These are phyloP conservation scores for Bovichtus diacanthus DNA, from an alignment of 2,797 vertebrate species.

Conservation along the genomic window DNA sequence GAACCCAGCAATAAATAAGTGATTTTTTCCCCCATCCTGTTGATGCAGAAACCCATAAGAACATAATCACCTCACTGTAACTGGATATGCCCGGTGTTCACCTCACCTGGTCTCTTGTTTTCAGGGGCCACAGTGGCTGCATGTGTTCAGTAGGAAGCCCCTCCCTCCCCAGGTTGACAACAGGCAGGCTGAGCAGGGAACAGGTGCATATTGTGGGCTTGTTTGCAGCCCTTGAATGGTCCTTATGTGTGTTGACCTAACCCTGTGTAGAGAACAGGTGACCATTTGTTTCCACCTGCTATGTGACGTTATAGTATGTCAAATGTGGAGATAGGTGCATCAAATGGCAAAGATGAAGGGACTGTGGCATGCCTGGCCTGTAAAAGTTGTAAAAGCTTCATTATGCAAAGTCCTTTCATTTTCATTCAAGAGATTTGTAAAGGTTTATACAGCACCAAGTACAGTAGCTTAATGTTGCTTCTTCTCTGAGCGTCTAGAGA, in stretches of 20 bases:
- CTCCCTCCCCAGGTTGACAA: slow-evolving; percentile 60
- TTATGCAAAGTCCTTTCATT: slow-evolving; percentile 32
- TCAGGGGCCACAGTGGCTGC: slow-evolving; percentile 40
- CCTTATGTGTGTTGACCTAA: slow-evolving; percentile 67
- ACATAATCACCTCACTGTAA: slow-evolving; percentile 76
- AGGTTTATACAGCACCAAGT: slow-evolving; percentile 34
- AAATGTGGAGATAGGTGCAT: neutral
- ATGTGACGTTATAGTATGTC: neutral
- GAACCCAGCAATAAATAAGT: slow-evolving; percentile 22
- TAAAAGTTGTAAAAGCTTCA: slow-evolving; percentile 20
- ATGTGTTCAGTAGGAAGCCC: slow-evolving; percentile 50
- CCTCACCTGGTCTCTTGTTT: slow-evolving; percentile 50
- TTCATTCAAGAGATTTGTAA: slow-evolving; percentile 27
- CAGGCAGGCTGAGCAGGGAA: slow-evolving; percentile 60
- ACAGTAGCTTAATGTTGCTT: neutral
- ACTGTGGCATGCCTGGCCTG: neutral
- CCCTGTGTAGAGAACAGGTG: slow-evolving; percentile 47
- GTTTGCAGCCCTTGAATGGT: slow-evolving; percentile 69
- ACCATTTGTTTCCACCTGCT: slow-evolving; percentile 18
- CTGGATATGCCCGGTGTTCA: slow-evolving; percentile 50
- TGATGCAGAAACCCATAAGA: slow-evolving; percentile 47
- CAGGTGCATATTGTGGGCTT: slow-evolving; percentile 78
- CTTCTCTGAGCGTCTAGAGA: neutral
- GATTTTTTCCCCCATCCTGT: slow-evolving; percentile 19
- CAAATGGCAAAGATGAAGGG: neutral